phyloP scores from a whole-genome alignment of 2,888 invertebrate genomes.

The Nezara viridula region DNA sequence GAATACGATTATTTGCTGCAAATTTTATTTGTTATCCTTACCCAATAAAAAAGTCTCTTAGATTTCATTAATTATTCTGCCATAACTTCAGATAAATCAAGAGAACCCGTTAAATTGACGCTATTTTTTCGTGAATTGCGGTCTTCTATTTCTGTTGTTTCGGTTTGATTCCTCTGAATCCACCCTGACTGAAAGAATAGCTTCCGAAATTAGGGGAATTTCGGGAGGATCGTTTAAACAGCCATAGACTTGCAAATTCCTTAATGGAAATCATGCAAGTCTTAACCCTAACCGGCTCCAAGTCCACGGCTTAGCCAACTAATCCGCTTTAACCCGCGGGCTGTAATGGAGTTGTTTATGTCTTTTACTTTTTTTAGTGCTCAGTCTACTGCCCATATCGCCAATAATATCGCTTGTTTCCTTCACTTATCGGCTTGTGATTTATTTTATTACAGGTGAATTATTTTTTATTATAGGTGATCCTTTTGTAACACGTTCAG shows the following conservation, averaged over 20 bases:
- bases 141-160: too few relatives aligned
- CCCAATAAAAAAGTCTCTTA: too few relatives aligned
- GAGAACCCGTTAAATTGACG: too few relatives aligned
- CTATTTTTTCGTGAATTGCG: too few relatives aligned
- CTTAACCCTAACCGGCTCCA: background rate
- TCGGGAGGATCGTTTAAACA: background rate
- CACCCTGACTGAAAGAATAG: background rate
- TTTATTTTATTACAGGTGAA: background rate
- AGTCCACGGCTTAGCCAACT: background rate
- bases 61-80: too few relatives aligned
- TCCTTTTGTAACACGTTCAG: background rate
- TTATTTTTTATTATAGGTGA: too few relatives aligned
- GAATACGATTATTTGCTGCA: too few relatives aligned
- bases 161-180: background rate
- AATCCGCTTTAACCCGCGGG: background rate
- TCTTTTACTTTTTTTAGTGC: background rate
- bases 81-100: too few relatives aligned
- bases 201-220: background rate
- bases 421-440: background rate
- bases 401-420: background rate
- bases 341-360: background rate
- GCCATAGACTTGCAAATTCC: slow-evolving; percentile 14
- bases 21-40: too few relatives aligned
- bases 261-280: background rate
- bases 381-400: background rate